Conservation (phyloP, 2,797 vertebrate species). For the Spinus olivaceus region DNA sequence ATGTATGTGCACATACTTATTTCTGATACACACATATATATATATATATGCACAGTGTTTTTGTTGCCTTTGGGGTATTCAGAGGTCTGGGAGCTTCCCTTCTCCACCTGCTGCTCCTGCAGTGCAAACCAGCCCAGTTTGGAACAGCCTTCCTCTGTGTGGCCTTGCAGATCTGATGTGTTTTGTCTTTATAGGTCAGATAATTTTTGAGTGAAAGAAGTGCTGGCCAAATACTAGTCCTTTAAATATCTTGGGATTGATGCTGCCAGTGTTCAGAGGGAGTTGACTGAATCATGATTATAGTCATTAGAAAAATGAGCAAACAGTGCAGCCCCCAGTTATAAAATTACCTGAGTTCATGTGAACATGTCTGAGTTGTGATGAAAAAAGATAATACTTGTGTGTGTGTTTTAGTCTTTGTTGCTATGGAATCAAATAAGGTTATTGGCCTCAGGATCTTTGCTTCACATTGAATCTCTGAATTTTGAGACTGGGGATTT, state of each 20-base stretch:
- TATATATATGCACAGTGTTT: background rate
- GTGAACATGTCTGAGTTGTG: slow-evolving; percentile 47
- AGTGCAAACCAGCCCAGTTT: background rate
- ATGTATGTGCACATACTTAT: fast-evolving
- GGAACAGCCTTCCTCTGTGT: fast-evolving
- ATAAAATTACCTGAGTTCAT: slow-evolving; percentile 61
- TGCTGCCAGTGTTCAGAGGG: slow-evolving; percentile 61
- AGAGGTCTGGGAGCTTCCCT: background rate
- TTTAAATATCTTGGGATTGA: slow-evolving; percentile 72
- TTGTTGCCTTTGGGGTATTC: background rate
- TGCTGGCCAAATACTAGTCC: slow-evolving; percentile 56
- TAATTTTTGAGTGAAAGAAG: background rate
- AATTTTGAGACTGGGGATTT: background rate
- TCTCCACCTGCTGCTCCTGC: fast-evolving
- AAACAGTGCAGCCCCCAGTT: slow-evolving; percentile 63
- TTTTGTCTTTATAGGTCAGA: background rate
- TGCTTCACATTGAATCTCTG: fast-evolving
- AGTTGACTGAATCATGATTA: slow-evolving; percentile 76
- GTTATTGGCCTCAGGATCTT: background rate
- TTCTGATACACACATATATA: background rate
- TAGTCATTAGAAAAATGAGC: slow-evolving; percentile 70
- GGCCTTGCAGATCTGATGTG: background rate
- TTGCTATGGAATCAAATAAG: background rate
- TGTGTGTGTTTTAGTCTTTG: background rate
- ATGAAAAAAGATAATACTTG: background rate